These are phyloP conservation scores for Lasioglossum morio DNA, from an alignment of 2,888 invertebrate species.

Conservation along the genomic window DNA sequence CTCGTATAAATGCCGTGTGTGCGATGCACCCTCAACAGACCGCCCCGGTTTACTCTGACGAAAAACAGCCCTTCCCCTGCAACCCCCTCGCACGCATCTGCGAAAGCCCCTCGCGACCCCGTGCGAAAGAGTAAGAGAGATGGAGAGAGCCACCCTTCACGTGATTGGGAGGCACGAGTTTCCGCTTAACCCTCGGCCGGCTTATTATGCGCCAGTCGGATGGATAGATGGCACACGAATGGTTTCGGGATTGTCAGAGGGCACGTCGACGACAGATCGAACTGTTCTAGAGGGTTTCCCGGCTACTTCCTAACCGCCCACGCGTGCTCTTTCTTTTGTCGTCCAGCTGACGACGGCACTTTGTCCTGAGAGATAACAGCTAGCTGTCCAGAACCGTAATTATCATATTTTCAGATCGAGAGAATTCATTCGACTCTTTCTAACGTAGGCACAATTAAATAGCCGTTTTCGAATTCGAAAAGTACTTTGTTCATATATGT, in stretches of 20 bases:
- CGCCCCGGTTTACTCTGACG: constrained; percentile 73
- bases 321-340: constrained; percentile 43
- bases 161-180: constrained; percentile 69
- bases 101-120: constrained; percentile 31
- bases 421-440: not conserved
- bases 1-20: constrained; percentile 76
- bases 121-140: constrained; percentile 11
- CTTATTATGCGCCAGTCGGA: constrained; percentile 77
- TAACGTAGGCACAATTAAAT: too few relatives aligned
- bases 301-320: constrained; percentile 33
- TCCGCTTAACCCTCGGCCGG: constrained; percentile 74
- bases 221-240: constrained; percentile 75
- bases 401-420: not conserved
- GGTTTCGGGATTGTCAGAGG: constrained; percentile 61
- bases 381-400: not conserved
- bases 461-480: too few relatives aligned
- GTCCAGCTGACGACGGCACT: not conserved
- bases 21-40: constrained; percentile 79
- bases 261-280: constrained; percentile 68
- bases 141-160: constrained; percentile 56
- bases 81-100: constrained; percentile 24
- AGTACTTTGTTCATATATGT: too few relatives aligned
- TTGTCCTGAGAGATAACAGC: not conserved
- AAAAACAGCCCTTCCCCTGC: constrained; percentile 60
- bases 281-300: constrained; percentile 67